These are phyloP conservation scores for Tyria jacobaeae DNA, from an alignment of 2,888 invertebrate genomes.

Conservation along the genomic window DNA sequence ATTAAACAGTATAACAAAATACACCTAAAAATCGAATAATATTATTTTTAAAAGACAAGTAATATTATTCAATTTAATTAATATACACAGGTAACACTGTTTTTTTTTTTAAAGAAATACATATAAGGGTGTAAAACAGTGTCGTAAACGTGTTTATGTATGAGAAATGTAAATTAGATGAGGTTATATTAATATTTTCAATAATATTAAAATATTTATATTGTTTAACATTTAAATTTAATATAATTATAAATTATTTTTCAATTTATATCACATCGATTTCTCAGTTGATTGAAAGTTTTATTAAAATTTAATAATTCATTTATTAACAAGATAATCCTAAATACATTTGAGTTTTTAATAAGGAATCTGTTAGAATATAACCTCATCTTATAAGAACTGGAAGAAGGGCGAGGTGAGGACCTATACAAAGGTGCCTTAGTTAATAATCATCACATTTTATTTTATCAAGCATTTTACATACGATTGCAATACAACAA, in stretches of 20 bases:
- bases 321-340: constrained; percentile 6
- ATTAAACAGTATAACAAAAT: constrained; percentile 45
- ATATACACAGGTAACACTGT: constrained; percentile 36
- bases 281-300: neutral
- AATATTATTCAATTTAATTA: constrained; percentile 25
- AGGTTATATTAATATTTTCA: constrained; percentile 43
- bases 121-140: constrained; percentile 39
- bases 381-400: constrained; percentile 42
- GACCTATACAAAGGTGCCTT: constrained; percentile 43
- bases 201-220: constrained; percentile 10
- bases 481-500: constrained; percentile 52
- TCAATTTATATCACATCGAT: constrained; percentile 17
- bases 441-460: constrained; percentile 55
- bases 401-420: constrained; percentile 42
- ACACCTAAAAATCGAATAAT: constrained; percentile 39
- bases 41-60: constrained; percentile 21
- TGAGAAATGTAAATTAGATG: constrained; percentile 36
- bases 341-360: constrained; percentile 11
- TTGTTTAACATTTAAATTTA: constrained; percentile 16
- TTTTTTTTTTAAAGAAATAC: constrained; percentile 30
- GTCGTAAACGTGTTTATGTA: constrained; percentile 33
- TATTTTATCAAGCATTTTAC: constrained; percentile 58
- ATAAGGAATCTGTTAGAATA: constrained; percentile 21
- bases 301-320: neutral
- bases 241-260: constrained; percentile 2